Base-by-base conservation (phyloP, 2,113 vertebrate genomes). In the Climacteris rufus region DNA sequence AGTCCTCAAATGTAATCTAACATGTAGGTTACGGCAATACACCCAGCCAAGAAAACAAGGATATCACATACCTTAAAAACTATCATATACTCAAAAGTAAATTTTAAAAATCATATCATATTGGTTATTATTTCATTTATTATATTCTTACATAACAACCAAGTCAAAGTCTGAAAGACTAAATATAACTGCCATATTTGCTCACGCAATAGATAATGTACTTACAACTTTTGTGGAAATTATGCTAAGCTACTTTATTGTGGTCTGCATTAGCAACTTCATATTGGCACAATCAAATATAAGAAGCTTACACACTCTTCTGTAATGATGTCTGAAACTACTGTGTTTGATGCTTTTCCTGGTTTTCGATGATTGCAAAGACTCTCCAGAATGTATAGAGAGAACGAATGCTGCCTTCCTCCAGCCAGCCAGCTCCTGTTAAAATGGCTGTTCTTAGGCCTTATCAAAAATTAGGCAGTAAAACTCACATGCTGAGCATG, bases 341-440 rank as follows among this genome's bases (percentile, higher is more conserved):
- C 7, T 13, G 13, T 2, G 0, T 63, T 45, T 47, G 19, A 11
- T 44, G 23, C 39, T 71, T 28, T 83, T n/a, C 12, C 12, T 10
- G 2, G 37, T 75, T 74, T 47, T 18, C 1, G 0, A 44, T 25
- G 30, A 37, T 5, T 47, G 33, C 56, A 90, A 22, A 83, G 9
- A 7, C 7, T 39, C 25, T 77, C 15, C 25, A 12, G 37, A 52
- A 22, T 0, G 16, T 2, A 52, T 0, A 24, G n/a, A 33, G 13
- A 68, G 35, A 56, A 60, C 0, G 19, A 78, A 31, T 4, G 28
- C 60, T 28, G 59, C 25, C 15, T n/a, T 53, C 52, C 45, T 40
- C 10, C 37, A 65, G 59, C 33, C 69, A 65, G 69, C 7, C 59
- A 40, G 33, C 31, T 50, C 60, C 49, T 23, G 13, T 23, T 39